Percentiles rank a stretch among this genome's conserved stretches.
Conservation (phyloP, 2,888 invertebrate genomes). For the Drosophila koepferae region DNA sequence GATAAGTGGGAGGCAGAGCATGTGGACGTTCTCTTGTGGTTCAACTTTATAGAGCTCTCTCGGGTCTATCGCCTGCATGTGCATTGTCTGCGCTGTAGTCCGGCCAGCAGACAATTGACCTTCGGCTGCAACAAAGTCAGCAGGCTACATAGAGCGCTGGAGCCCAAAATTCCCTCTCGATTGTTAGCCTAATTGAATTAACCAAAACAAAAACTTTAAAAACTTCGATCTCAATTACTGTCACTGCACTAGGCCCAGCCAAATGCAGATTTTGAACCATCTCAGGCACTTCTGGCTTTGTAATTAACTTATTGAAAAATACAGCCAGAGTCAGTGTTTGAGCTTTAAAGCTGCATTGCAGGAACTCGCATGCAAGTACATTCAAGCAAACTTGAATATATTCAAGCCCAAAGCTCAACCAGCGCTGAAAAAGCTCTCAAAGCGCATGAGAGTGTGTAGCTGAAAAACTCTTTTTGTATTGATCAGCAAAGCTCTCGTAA, state of each 20-base stretch:
- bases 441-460: neutral
- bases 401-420: neutral
- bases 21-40: conserved; percentile 5
- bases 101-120: conserved; percentile 24
- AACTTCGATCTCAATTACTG: conserved; percentile 7
- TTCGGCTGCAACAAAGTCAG: conserved; percentile 24
- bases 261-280: neutral
- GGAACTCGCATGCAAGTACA: neutral
- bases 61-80: neutral
- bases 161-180: neutral
- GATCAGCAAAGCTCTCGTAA: neutral
- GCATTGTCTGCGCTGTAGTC: conserved; percentile 23
- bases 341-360: neutral
- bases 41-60: neutral
- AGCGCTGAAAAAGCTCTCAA: neutral
- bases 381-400: no score
- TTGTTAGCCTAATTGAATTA: conserved; percentile 52
- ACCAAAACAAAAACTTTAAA: conserved; percentile 13
- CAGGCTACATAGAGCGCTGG: conserved; percentile 3
- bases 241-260: neutral
- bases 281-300: neutral
- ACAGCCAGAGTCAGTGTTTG: no score
- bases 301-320: neutral
- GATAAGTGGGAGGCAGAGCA: conserved; percentile 45
- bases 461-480: no score